These are phyloP conservation scores for Fundulus diaphanus DNA, from an alignment of 2,797 vertebrate genomes.

Conservation along the genomic window DNA sequence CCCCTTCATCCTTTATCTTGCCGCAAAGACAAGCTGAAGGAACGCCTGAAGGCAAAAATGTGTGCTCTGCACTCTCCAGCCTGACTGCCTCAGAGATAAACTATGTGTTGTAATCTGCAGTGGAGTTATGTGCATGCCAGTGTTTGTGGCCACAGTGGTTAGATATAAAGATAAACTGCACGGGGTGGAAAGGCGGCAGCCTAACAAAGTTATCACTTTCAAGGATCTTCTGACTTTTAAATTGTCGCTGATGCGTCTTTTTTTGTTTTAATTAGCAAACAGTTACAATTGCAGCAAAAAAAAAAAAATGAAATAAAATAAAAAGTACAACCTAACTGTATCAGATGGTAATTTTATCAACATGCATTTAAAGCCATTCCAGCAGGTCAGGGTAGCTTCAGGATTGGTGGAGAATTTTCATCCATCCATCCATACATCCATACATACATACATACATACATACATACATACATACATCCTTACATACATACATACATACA, in stretches of 20 bases:
- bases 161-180: conserved; percentile 38
- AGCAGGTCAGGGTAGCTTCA: not conserved
- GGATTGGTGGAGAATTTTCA: not conserved
- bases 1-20: conserved; percentile 64
- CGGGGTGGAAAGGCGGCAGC: conserved; percentile 32
- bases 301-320: no score
- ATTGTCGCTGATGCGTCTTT: conserved; percentile 8
- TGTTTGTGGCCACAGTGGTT: conserved; percentile 44
- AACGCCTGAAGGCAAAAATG: conserved; percentile 63
- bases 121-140: conserved; percentile 44
- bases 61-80: conserved; percentile 40
- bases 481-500: no score
- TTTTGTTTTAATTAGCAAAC: not conserved
- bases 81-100: conserved; percentile 58
- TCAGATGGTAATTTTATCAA: not conserved
- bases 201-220: conserved; percentile 2
- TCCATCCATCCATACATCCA: no score
- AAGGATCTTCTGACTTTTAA: conserved; percentile 19
- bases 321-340: not conserved
- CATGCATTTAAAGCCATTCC: not conserved
- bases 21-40: conserved; percentile 63
- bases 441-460: no score
- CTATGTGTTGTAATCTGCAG: conserved; percentile 37
- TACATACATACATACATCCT: no score
- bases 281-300: not conserved